Percentiles rank a stretch among this genome's conserved stretches.
phyloP scores from a whole-genome alignment of 2,797 vertebrate genomes.

The Falco columbarius region DNA sequence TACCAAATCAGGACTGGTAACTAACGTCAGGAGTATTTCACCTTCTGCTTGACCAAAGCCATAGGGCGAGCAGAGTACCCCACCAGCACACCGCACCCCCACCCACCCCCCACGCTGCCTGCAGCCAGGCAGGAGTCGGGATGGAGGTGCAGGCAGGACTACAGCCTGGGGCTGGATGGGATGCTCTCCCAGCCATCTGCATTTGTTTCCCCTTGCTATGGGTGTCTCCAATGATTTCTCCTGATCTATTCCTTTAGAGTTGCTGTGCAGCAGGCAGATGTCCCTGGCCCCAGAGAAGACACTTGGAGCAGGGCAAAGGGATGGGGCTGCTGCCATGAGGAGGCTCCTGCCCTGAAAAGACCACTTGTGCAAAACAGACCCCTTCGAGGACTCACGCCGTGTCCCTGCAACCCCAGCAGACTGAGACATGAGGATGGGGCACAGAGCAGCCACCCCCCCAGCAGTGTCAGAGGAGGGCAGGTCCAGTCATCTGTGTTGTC shows the following conservation, averaged over 20 bases:
- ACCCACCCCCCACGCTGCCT: background rate
- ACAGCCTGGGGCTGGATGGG: background rate
- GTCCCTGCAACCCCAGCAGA: background rate
- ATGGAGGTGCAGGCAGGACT: background rate
- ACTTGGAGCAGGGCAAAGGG: background rate
- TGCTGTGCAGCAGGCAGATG: background rate
- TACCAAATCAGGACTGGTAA: no score
- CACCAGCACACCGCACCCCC: background rate
- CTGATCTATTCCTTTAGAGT: background rate
- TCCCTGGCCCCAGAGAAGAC: background rate
- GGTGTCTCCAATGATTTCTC: background rate
- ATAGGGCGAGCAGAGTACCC: background rate
- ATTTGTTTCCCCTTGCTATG: background rate
- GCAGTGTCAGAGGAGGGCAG: background rate
- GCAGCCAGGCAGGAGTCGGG: background rate
- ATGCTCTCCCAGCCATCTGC: background rate
- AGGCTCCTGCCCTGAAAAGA: background rate
- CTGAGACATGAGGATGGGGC: background rate
- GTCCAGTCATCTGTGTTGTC: background rate
- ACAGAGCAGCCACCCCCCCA: fast-evolving
- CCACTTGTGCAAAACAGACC: fast-evolving
- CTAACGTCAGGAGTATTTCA: background rate
- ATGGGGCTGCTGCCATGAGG: background rate
- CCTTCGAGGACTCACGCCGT: fast-evolving
- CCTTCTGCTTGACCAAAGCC: background rate